Percentiles rank a stretch among this genome's conserved stretches.
Evolutionary conservation across 2,888 invertebrate genomes (phyloP).

Genomic region (Hemithea aestivaria): DNA sequence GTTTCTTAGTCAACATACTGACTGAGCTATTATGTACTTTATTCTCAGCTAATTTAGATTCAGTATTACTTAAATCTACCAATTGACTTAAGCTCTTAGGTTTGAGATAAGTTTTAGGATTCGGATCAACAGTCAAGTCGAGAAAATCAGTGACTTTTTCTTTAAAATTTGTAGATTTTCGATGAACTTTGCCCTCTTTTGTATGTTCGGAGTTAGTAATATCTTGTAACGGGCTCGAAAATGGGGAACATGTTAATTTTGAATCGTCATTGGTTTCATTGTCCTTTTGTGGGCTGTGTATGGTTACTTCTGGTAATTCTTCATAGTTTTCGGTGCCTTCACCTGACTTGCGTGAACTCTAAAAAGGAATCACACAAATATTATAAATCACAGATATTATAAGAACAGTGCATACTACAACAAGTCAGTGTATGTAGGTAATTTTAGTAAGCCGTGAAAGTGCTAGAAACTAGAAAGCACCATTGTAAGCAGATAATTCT

Average conservation of each 20-base stretch:
- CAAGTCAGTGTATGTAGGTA: too few species aligned
- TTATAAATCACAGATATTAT: too few species aligned
- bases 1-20: constrained; percentile 12
- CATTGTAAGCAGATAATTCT: too few species aligned
- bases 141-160: constrained; percentile 4
- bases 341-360: constrained; percentile 23
- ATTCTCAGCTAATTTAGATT: constrained; percentile 25
- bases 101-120: too few species aligned
- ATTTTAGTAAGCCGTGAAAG: too few species aligned
- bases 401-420: too few species aligned
- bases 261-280: constrained; percentile 40
- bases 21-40: constrained; percentile 32
- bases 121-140: constrained; percentile 9
- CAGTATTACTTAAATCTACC: constrained; percentile 25
- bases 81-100: constrained; percentile 7
- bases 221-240: constrained; percentile 52
- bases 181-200: too few species aligned
- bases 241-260: constrained; percentile 54
- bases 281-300: not conserved
- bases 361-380: too few species aligned
- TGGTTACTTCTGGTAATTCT: constrained; percentile 24
- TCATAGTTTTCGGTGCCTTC: constrained; percentile 33
- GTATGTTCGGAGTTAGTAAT: constrained; percentile 32
- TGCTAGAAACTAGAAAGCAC: too few species aligned
- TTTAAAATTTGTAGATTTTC: not conserved